Evolutionary conservation across 1,140 invertebrate genomes (phyloP), one percentile per base, ranked within the genome.

Genomic region (Drosophila trapezifrons): DNA sequence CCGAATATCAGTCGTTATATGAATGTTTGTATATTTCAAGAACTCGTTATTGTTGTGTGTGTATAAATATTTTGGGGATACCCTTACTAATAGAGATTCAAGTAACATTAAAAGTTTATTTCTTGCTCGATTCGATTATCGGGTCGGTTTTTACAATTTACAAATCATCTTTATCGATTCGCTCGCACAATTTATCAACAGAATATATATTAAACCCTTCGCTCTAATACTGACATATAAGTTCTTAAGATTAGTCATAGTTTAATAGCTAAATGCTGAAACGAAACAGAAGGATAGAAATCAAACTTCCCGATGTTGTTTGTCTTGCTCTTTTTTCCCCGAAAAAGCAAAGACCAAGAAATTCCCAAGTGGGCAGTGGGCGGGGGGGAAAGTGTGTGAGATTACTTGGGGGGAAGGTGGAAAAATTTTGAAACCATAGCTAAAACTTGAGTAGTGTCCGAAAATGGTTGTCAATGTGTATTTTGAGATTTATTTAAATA

Each of bases 51-150:
- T 52, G 45, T 43, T 52, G 57, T 27, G 32, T 25, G 17, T 66
- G 51, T 67, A 52, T 75, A 59, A 71, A 74, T 64, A 74, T 65
- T 42, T 32, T 22, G 25, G 29, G 60, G 25, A 32, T 58, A 37
- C 60, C 71, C 55, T 54, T 76, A 59, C 55, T 76, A 56, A 25
- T 69, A 67, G 38, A 75, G 46, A 75, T 75, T 42, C 20, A 63
- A 55, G 66, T 86, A 89, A 86, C 83, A 86, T 86, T 86, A 76
- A 82, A 87, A 83, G 54, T 80, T 81, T 69, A 64, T 66, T 78
- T 73, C 38, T 69, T 65, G 47, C 35, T 72, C 20, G 58, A 49
- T 78, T 78, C 55, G 12, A 55, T 78, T 72, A 35, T 52, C 35
- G 75, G 52, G 27, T 70, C 65, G 46, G 51, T 58, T 66, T 76